Evolutionary conservation across 2,888 invertebrate genomes (phyloP), one percentile per base, ranked within the genome.

Genomic region (Myathropa florea): DNA sequence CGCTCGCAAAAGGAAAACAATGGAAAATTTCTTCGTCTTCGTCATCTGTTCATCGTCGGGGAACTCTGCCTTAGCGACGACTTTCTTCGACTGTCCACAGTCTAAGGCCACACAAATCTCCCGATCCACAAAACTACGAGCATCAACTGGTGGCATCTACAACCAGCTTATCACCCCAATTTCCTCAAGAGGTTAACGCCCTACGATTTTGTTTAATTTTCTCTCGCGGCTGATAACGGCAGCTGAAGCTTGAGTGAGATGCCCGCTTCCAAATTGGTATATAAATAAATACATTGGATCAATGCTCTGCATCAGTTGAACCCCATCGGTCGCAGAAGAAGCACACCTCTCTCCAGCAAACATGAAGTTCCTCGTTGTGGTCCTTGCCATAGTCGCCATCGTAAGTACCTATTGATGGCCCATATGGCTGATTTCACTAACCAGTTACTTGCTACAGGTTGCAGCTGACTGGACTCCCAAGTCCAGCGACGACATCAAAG

Each of bases 401-500:
- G 78, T 79, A 71, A 79, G 78, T 64, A 55, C 12, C 23, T 0
- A 18, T 12, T 12, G 12, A 10, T 33, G 30, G 9, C 33, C 7
- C 4, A 24, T 21, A 21, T 4, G 0, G 3, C 2, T 64, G 21
- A 46, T 21, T 39, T 39, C n/a, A 14, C 55, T 26, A 14, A 23
- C 26, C 12, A 59, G 14, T 24, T 23, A 0, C 23, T 12, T 36
- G 0, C 4, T 0, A 0, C 46, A 79, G 78, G 71, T 71, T 33
- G 60, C 57, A 26, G 78, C 71, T n/a, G 63, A 91, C n/a, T 92
- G 91, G 91, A 88, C 61, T 3, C 88, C 90, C 3, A 92, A 92
- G 55, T 90, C 89, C 0, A 82, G 88, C 4, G 91, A 90, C 0
- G 89, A 92, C 73, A 89, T 92, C 53, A 90, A 89, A 75, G 83